Conservation (phyloP, 1,140 invertebrate genomes). For the Drosophila simulans region DNA sequence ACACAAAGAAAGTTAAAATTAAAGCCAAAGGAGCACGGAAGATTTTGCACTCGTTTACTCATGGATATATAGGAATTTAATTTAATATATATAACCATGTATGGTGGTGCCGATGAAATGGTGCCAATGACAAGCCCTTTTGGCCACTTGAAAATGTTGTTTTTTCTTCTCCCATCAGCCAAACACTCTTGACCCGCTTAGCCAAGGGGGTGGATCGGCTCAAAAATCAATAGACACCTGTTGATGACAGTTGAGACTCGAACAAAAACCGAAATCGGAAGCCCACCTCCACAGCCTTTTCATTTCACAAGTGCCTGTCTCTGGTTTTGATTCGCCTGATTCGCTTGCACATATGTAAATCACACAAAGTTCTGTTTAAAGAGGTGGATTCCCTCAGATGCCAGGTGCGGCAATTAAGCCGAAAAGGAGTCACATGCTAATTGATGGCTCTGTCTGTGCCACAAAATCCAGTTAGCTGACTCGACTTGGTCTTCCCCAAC, state of each 20-base stretch:
- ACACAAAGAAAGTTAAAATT: slow-evolving; percentile 80
- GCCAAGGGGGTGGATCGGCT: slow-evolving; percentile 15
- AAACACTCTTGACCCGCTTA: slow-evolving; percentile 61
- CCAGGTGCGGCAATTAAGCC: slow-evolving; percentile 16
- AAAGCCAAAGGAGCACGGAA: slow-evolving; percentile 42
- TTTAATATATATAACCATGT: slow-evolving; percentile 30
- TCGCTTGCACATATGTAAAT: slow-evolving; percentile 29
- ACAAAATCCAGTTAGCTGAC: slow-evolving; percentile 44
- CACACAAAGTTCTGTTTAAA: slow-evolving; percentile 52
- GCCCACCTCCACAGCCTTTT: slow-evolving; percentile 15
- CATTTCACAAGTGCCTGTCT: slow-evolving; percentile 47
- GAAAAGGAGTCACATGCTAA: slow-evolving; percentile 44
- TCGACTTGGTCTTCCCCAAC: slow-evolving; percentile 69
- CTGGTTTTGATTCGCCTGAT: slow-evolving; percentile 36
- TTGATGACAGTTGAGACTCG: slow-evolving; percentile 22
- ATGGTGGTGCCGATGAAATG: slow-evolving; percentile 38
- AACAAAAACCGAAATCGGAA: slow-evolving; percentile 33
- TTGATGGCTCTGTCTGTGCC: slow-evolving; percentile 36
- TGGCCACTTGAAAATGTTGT: slow-evolving; percentile 47
- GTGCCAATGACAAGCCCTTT: slow-evolving; percentile 58
- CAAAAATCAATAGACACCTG: slow-evolving; percentile 71
- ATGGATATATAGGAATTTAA: slow-evolving; percentile 34
- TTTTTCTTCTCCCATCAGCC: slow-evolving; percentile 56
- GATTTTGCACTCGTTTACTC: slow-evolving; percentile 29
- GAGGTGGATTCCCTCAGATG: slow-evolving; percentile 37